Base-by-base conservation (phyloP, 2,797 vertebrate species). In the Bradypodion ventrale region DNA sequence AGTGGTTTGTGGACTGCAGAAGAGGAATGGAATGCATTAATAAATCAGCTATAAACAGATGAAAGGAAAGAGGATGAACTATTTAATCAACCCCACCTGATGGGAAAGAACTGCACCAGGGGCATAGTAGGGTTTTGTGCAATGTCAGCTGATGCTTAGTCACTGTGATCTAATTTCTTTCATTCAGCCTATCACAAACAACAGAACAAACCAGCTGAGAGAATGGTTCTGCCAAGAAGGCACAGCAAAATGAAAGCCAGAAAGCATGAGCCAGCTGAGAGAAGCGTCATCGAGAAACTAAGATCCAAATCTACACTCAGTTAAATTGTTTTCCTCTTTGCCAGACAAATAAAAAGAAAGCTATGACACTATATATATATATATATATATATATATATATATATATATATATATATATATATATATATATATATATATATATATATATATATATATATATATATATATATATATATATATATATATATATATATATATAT, bases 1-100 rank as follows among this genome's bases (percentile, higher is more conserved):
- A 5, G 63, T 62, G 52, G 63, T 49, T 37, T 75, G 40, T n/a
- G 65, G 63, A 46, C 12, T 76, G 49, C 40, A 70, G 16, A 62
- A 52, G 35, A 83, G 46, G 49, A 19, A 62, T 40, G 76, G 77
- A 83, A 79, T 68, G 42, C 42, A 42, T 69, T 83, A 83, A 87
- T 83, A 80, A 75, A 84, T 84, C 46, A 66, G 25, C 82, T 37
- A 78, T 81, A 77, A 76, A 84, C 65, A 32, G 46, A 73, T 23
- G 3, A 10, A 27, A 35, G 74, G 65, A 87, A 78, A 73, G 77
- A 77, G 23, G 72, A 44, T 59, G 66, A 59, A 84, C 75, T 83
- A 40, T 69, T 82, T 87, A 78, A 84, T 84, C 78, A 82, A 44
- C 68, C 73, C 68, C 83, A 81, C 68, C 27, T 81, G 83, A 82